A percentile compares a stretch with the other conserved stretches of the same genome.
phyloP scores from a whole-genome alignment of 2,888 invertebrate genomes.

The Drosophila cognata region DNA sequence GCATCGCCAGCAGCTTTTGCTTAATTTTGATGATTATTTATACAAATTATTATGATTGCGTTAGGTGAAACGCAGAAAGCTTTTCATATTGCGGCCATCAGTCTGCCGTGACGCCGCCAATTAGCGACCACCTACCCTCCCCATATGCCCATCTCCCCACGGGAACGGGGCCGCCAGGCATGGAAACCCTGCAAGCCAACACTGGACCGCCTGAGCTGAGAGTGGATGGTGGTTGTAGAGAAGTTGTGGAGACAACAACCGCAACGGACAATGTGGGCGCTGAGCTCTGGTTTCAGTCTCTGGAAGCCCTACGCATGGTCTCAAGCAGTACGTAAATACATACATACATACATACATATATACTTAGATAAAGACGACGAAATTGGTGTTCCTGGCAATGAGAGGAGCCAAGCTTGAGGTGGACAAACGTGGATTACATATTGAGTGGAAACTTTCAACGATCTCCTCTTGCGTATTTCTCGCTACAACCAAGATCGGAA shows the following conservation, averaged over 20 bases:
- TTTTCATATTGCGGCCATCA: conserved; percentile 36
- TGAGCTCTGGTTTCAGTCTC: conserved; percentile 34
- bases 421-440: background rate
- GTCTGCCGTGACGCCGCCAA: conserved; percentile 46
- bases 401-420: background rate
- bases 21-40: conserved; percentile 73
- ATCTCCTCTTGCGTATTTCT: background rate
- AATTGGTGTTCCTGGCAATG: background rate
- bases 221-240: background rate
- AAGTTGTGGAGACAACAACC: conserved; percentile 24
- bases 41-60: conserved; percentile 51
- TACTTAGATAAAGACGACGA: too few relatives aligned
- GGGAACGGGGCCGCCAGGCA: conserved; percentile 26
- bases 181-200: conserved; percentile 57
- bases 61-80: conserved; percentile 33
- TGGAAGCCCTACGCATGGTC: conserved; percentile 42
- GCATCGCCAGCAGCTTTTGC: conserved; percentile 32
- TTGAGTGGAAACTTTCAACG: background rate
- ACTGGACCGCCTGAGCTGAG: conserved; percentile 12
- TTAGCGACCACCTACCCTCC: conserved; percentile 42
- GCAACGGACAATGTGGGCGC: conserved; percentile 38
- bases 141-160: background rate
- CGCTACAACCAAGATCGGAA: background rate
- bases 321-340: conserved; percentile 2
- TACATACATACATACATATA: background rate